These are phyloP conservation scores for Phymastichus coffea DNA, from an alignment of 1,140 invertebrate genomes.

Conservation along the genomic window DNA sequence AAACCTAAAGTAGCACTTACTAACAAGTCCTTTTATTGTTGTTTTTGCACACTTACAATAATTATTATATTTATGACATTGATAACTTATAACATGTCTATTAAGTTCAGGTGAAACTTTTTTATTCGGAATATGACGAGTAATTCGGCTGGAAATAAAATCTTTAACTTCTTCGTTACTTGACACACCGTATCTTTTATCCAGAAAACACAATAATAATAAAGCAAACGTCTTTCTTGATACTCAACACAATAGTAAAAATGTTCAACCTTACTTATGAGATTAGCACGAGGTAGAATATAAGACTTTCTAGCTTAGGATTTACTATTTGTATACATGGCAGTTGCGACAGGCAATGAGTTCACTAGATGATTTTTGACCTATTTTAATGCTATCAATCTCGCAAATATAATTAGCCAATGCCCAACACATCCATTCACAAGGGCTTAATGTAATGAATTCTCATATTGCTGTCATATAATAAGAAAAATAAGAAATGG, in stretches of 20 bases:
- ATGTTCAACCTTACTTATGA: conserved; percentile 32
- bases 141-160: neutral
- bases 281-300: conserved; percentile 29
- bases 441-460: conserved; percentile 44
- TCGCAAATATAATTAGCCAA: conserved; percentile 27
- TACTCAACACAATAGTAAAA: conserved; percentile 34
- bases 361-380: conserved; percentile 26
- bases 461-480: conserved; percentile 38
- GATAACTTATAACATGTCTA: conserved; percentile 29
- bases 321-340: conserved; percentile 33
- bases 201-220: conserved; percentile 33
- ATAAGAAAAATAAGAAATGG: conserved; percentile 41
- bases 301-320: conserved; percentile 35
- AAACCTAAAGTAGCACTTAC: conserved; percentile 36
- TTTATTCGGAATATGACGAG: neutral
- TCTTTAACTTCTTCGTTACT: neutral
- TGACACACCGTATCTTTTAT: conserved; percentile 25
- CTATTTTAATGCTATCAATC: conserved; percentile 22
- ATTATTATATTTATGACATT: conserved; percentile 33
- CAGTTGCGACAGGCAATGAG: conserved; percentile 33
- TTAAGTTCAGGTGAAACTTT: conserved; percentile 21
- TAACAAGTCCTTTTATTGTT: neutral
- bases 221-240: conserved; percentile 29
- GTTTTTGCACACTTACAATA: conserved; percentile 29
- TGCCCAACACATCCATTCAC: conserved; percentile 40